A percentile compares a stretch with the other conserved stretches of the same genome.
phyloP scores from a whole-genome alignment of 1,140 invertebrate species.

The Ladona fulva region DNA sequence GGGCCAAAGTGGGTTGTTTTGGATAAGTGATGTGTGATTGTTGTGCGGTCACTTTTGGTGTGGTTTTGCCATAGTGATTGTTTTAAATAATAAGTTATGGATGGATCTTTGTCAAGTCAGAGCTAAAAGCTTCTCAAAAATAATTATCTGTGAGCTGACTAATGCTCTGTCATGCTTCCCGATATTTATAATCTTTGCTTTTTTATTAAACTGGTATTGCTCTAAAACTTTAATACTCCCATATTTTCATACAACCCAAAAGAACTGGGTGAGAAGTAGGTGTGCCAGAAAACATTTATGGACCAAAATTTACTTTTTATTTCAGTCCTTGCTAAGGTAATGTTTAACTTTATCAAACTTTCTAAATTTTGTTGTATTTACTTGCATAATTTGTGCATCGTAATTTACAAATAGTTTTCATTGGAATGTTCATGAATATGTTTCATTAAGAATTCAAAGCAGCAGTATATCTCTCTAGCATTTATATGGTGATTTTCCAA shows the following conservation, averaged over 20 bases:
- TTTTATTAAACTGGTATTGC: constrained; percentile 7
- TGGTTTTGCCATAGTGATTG: background rate
- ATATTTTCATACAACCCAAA: constrained; percentile 3
- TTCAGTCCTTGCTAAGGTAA: background rate
- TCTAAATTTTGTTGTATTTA: background rate
- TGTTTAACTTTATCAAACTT: background rate
- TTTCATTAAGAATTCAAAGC: background rate
- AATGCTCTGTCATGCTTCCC: constrained; percentile 2
- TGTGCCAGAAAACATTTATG: background rate
- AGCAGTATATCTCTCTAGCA: background rate
- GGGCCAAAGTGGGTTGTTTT: background rate
- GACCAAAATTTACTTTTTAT: background rate
- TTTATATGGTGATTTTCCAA: background rate
- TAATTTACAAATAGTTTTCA: background rate
- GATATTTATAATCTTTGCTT: constrained; percentile 4
- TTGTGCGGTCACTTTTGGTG: background rate
- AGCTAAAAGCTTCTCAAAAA: background rate
- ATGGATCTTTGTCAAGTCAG: background rate
- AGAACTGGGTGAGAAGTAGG: background rate
- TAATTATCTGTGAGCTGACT: background rate
- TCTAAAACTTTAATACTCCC: background rate
- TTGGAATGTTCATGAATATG: background rate
- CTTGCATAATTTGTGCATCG: background rate
- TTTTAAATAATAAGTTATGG: background rate
- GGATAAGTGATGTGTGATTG: background rate